These are phyloP conservation scores for Hemibagrus wyckioides DNA, from an alignment of 2,113 vertebrate species.

Conservation along the genomic window DNA sequence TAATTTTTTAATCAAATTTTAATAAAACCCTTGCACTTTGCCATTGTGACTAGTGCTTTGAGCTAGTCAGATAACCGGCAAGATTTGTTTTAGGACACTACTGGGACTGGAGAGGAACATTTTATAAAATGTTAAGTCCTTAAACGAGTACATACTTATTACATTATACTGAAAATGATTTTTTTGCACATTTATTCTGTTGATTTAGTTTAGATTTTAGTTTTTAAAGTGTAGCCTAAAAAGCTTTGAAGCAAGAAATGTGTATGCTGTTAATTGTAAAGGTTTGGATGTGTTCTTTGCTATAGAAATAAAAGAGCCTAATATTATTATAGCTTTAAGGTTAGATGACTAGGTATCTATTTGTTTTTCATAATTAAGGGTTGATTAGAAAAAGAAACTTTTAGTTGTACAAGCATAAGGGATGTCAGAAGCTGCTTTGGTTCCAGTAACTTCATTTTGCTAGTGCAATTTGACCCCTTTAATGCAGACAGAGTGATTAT, in stretches of 20 bases:
- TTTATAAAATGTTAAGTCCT: neutral
- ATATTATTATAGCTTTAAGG: neutral
- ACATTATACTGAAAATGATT: neutral
- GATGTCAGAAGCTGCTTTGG: neutral
- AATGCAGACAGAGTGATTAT: slow-evolving; percentile 40
- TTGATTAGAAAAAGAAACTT: neutral
- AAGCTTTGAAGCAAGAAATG: neutral
- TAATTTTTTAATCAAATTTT: neutral
- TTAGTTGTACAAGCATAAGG: neutral
- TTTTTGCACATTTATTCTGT: neutral
- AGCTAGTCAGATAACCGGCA: neutral
- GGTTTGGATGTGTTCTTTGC: neutral
- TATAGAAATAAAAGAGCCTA: neutral
- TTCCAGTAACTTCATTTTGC: slow-evolving; percentile 35
- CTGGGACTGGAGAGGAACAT: neutral
- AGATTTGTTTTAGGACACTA: neutral
- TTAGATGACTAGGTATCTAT: neutral
- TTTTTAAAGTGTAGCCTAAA: neutral
- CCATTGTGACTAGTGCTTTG: neutral
- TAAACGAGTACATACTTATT: neutral
- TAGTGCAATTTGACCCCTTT: neutral
- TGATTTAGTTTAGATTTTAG: neutral
- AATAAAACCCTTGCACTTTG: neutral
- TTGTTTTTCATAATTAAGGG: neutral
- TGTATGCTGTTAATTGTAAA: neutral